phyloP scores from a whole-genome alignment of 2,113 vertebrate genomes.

The Helogale parvula region DNA sequence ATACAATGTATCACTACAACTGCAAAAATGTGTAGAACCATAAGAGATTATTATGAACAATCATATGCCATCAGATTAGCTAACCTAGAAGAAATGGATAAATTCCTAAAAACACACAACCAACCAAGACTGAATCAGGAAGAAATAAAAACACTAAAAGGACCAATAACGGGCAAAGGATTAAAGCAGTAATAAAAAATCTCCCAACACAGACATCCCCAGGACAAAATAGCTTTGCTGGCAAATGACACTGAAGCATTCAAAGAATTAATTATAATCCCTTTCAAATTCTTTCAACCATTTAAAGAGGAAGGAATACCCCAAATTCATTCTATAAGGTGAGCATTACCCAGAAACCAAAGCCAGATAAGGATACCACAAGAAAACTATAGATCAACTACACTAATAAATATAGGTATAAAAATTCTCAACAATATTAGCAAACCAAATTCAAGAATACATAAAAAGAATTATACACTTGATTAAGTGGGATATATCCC shows the following conservation, averaged over 20 bases:
- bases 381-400: not conserved
- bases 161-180: not conserved
- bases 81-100: not conserved
- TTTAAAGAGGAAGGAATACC: not conserved
- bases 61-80: not conserved
- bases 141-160: not conserved
- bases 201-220: not conserved
- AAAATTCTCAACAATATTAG: not conserved
- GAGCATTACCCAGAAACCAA: not conserved
- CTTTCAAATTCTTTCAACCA: not conserved
- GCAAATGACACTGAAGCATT: not conserved
- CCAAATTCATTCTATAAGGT: not conserved
- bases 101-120: not conserved
- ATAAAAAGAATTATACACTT: no score
- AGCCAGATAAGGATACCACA: not conserved
- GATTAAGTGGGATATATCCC: no score
- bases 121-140: not conserved
- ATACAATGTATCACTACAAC: not conserved
- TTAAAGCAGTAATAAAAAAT: not conserved
- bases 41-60: not conserved
- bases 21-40: not conserved
- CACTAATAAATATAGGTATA: not conserved
- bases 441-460: not conserved
- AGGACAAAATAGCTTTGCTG: not conserved
- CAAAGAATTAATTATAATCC: not conserved